Conservation (phyloP, 2,888 invertebrate genomes). For the Drosophila neoperkinsi region DNA sequence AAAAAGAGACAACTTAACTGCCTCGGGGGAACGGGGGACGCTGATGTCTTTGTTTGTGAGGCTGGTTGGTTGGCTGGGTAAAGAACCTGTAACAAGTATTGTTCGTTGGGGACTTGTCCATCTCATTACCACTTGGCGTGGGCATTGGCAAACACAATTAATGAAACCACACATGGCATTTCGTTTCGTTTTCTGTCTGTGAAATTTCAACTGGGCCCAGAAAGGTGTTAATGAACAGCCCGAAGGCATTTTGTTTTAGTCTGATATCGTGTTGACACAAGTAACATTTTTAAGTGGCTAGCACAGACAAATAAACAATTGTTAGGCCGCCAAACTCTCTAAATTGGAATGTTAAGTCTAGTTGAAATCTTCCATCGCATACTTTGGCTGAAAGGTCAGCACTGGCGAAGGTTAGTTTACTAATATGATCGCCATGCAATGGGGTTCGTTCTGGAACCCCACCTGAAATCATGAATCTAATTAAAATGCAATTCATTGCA, state of each 20-base stretch:
- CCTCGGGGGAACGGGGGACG: neutral
- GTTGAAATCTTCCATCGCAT: neutral
- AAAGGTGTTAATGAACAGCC: slow-evolving; percentile 77
- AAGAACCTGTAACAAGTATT: slow-evolving; percentile 71
- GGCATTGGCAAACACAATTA: slow-evolving; percentile 72
- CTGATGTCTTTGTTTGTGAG: slow-evolving; percentile 55
- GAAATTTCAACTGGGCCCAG: slow-evolving; percentile 46
- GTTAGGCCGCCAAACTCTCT: slow-evolving; percentile 39
- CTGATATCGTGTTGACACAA: slow-evolving; percentile 75
- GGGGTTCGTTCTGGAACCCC: slow-evolving; percentile 49
- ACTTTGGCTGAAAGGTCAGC: slow-evolving; percentile 39
- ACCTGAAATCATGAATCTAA: slow-evolving; percentile 74
- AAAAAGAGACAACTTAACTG: slow-evolving; percentile 27
- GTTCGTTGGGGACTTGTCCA: slow-evolving; percentile 48
- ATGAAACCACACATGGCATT: slow-evolving; percentile 73
- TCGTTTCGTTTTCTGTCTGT: slow-evolving; percentile 56
- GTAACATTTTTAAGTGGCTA: slow-evolving; percentile 66
- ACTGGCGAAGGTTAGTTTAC: slow-evolving; percentile 18
- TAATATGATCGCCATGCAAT: slow-evolving; percentile 32
- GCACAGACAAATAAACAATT: slow-evolving; percentile 63
- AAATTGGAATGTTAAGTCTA: slow-evolving; percentile 53
- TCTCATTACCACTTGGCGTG: slow-evolving; percentile 70
- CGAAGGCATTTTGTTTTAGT: slow-evolving; percentile 71
- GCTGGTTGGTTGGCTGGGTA: slow-evolving; percentile 37
- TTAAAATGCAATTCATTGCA: slow-evolving; percentile 79